These are phyloP conservation scores for Pagrus major DNA, from an alignment of 2,113 vertebrate genomes.

Conservation along the genomic window DNA sequence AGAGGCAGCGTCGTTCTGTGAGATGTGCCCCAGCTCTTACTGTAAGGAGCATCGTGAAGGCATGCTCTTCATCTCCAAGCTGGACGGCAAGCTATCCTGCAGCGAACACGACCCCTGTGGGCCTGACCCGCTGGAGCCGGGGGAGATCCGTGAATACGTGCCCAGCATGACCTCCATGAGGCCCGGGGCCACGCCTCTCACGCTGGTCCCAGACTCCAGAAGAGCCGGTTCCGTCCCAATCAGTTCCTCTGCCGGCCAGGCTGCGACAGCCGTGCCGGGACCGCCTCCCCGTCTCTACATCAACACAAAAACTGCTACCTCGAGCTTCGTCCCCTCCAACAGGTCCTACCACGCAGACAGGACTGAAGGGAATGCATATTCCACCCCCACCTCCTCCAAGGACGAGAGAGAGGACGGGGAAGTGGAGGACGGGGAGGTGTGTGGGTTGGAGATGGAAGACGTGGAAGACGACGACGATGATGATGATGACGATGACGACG, in stretches of 20 bases:
- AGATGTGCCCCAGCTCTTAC: slow-evolving; percentile 99
- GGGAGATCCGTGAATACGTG: slow-evolving; percentile 95
- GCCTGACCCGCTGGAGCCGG: slow-evolving; percentile 94
- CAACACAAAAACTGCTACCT: slow-evolving; percentile 79
- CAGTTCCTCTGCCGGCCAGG: slow-evolving; percentile 15
- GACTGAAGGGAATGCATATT: slow-evolving; percentile 33
- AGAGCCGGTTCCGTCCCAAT: slow-evolving; percentile 15
- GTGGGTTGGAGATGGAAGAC: slow-evolving; percentile 66
- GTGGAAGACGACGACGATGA: slow-evolving; percentile 56
- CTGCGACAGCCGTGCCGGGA: not conserved
- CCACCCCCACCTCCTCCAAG: slow-evolving; percentile 56
- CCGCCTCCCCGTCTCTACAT: slow-evolving; percentile 78
- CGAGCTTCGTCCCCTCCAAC: slow-evolving; percentile 73
- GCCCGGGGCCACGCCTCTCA: slow-evolving; percentile 40
- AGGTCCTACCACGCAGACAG: slow-evolving; percentile 58
- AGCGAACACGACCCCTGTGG: slow-evolving; percentile 98
- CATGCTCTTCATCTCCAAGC: slow-evolving; percentile 98
- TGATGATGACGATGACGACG: slow-evolving; percentile 35
- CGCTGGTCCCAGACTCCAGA: slow-evolving; percentile 50
- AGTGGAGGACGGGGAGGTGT: slow-evolving; percentile 73
- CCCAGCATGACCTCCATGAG: slow-evolving; percentile 69
- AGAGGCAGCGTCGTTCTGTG: slow-evolving; percentile 96
- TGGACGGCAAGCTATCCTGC: slow-evolving; percentile 95
- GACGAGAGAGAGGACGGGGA: slow-evolving; percentile 65
- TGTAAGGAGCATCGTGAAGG: slow-evolving; percentile 96